A percentile compares a stretch with the other conserved stretches of the same genome.
These are phyloP conservation scores for Vesta saturnalis DNA, from an alignment of 2,888 invertebrate genomes.

Conservation along the genomic window DNA sequence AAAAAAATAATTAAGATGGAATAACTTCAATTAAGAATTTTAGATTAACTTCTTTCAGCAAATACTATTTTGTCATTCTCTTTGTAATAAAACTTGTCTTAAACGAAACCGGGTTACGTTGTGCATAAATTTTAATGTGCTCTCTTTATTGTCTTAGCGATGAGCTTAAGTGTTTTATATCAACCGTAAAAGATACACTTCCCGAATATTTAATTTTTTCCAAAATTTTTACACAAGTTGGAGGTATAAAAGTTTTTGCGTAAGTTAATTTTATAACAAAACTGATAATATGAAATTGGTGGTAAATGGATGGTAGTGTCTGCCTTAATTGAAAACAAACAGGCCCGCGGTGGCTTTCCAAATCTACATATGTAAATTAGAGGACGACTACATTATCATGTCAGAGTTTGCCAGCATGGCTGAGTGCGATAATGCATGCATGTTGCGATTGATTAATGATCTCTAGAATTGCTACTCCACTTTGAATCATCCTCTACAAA, in stretches of 20 bases:
- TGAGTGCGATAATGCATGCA: conserved; percentile 43
- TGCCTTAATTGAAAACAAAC: conserved; percentile 48
- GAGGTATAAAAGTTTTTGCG: background rate
- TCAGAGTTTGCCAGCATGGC: conserved; percentile 45
- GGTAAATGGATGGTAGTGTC: conserved; percentile 39
- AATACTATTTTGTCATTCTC: conserved; percentile 3
- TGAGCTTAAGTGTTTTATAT: background rate
- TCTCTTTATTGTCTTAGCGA: conserved; percentile 6
- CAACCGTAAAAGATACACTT: conserved; percentile 2
- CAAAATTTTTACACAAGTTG: no score
- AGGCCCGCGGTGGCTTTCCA: conserved; percentile 40
- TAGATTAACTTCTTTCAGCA: background rate
- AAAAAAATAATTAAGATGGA: background rate
- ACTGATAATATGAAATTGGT: conserved; percentile 31
- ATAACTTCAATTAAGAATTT: background rate
- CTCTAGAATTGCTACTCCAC: conserved; percentile 42
- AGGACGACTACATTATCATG: conserved; percentile 41
- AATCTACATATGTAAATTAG: conserved; percentile 48
- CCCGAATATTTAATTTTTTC: no score
- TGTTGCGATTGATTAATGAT: conserved; percentile 47
- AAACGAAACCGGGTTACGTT: background rate
- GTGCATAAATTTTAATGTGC: conserved; percentile 3
- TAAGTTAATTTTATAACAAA: background rate
- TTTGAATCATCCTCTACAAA: conserved; percentile 31
- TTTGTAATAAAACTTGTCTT: background rate